phyloP scores from a whole-genome alignment of 2,113 vertebrate species.

The Chiloscyllium plagiosum region DNA sequence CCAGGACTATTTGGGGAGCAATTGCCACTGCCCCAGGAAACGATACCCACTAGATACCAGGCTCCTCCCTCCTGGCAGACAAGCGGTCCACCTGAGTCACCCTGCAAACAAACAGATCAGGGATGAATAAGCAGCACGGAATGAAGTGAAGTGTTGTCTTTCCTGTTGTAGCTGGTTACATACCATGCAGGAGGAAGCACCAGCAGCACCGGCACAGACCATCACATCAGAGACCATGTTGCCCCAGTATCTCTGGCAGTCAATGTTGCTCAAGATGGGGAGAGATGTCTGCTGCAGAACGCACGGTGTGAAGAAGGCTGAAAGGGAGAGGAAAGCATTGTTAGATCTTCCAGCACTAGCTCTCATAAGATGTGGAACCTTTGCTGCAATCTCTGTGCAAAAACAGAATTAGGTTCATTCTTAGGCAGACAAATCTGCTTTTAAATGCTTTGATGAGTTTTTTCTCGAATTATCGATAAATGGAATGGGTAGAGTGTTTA shows the following conservation, averaged over 20 bases:
- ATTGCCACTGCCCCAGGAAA: slow-evolving; percentile 38
- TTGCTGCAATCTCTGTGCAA: background rate
- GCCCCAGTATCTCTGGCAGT: slow-evolving; percentile 50
- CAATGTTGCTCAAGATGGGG: slow-evolving; percentile 51
- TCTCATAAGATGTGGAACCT: background rate
- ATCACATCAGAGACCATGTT: slow-evolving; percentile 52
- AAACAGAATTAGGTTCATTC: background rate
- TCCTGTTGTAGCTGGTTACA: background rate
- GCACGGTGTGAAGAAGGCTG: slow-evolving; percentile 23
- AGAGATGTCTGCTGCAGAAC: slow-evolving; percentile 53
- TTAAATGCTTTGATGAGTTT: background rate
- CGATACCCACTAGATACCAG: slow-evolving; percentile 31
- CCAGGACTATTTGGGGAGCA: slow-evolving; percentile 1
- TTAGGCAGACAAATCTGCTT: background rate
- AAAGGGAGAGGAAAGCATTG: background rate
- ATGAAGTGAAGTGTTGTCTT: background rate
- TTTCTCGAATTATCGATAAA: background rate
- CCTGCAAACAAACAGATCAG: slow-evolving; percentile 37
- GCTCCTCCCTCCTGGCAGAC: background rate
- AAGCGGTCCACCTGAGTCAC: slow-evolving; percentile 30
- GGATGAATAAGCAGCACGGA: background rate
- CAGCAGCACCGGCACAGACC: slow-evolving; percentile 49
- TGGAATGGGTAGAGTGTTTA: background rate
- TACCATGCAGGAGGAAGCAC: slow-evolving; percentile 54
- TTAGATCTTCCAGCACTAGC: background rate